These are phyloP conservation scores for Ictalurus punctatus DNA, from an alignment of 2,113 vertebrate species.

Conservation along the genomic window DNA sequence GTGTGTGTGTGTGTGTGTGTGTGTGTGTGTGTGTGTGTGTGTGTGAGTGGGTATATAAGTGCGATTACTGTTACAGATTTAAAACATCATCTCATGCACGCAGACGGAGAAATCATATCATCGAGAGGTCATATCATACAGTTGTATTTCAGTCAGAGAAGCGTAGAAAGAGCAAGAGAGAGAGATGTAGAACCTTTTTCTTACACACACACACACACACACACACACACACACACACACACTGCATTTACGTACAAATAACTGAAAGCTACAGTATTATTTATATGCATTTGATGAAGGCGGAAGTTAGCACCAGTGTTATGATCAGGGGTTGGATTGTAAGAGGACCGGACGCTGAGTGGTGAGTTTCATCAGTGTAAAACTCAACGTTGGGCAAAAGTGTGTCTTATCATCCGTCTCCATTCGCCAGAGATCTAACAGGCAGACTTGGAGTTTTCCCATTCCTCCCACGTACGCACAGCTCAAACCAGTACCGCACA, in stretches of 20 bases:
- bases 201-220: neutral
- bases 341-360: neutral
- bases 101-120: neutral
- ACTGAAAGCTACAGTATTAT: neutral
- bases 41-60: neutral
- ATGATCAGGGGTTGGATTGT: neutral
- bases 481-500: conserved; percentile 1
- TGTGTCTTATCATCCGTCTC: neutral
- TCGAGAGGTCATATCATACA: neutral
- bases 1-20: neutral
- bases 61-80: neutral
- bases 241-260: neutral
- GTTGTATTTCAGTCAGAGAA: neutral
- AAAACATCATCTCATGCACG: neutral
- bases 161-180: neutral
- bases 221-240: neutral
- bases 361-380: neutral
- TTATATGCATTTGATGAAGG: neutral
- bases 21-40: neutral
- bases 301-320: neutral
- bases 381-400: neutral
- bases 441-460: neutral
- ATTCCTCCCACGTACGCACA: neutral
- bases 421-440: neutral
- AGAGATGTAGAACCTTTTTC: neutral